Base-by-base conservation (phyloP, 2,888 invertebrate genomes). In the Cataglyphis albicans region DNA sequence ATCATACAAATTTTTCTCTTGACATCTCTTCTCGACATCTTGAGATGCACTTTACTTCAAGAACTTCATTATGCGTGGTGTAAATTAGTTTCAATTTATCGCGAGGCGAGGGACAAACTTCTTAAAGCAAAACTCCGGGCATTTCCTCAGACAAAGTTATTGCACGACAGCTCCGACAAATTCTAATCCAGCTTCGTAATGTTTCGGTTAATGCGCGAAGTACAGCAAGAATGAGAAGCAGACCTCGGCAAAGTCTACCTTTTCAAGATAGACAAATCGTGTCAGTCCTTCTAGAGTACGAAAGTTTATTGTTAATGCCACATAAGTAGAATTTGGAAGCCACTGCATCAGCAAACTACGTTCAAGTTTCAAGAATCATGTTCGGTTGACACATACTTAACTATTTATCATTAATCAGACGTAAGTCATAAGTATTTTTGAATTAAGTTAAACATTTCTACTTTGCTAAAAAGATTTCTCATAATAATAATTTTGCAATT, bases 151-250 rank as follows among this genome's bases (percentile, higher is more conserved):
- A 70, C 68, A 52, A 84, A 84, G 59, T 84, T 80, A 67, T 73
- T 64, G 67, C 63, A 41, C 80, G 84, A 84, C 84, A 76, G 84
- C 83, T 72, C 84, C 82, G 88, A 90, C 88, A 89, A 89, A 86
- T 86, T 87, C 88, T 90, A 90, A 89, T 89, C 87, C 84, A 85
- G 88, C 84, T 68, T 84, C 59, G 83, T 52, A 63, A 73, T 76
- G 70, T 82, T 73, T 65, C 81, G 84, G 80, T 83, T 85, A 81
- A 82, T 88, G 85, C 83, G 73, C 82, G 41, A 63, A 84, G 61
- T 70, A 64, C 57, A 35, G 68, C 59, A 80, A 81, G 78, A 64
- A 84, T 80, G 29, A 82, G 48, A 82, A 75, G 59, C 59, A 61
- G 68, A 64, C 52, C 76, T 67, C 57, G 55, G 55, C 55, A 67